Evolutionary conservation across 2,888 invertebrate genomes (phyloP).

Genomic region (Drosophila neutralis): DNA sequence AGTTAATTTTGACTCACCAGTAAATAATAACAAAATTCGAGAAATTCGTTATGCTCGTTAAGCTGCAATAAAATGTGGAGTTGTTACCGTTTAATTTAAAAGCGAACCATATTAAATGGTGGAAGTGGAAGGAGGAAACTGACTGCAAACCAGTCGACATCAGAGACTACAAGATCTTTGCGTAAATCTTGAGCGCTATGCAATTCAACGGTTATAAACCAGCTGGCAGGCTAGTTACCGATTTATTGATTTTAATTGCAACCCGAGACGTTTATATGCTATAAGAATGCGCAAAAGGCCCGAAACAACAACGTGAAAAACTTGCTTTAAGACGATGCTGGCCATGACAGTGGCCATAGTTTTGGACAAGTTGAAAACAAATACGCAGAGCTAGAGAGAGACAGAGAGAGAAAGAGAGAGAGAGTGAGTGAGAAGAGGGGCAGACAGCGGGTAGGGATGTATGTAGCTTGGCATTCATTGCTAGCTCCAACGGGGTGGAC

Average conservation of each 20-base stretch:
- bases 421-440: not conserved
- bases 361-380: slow-evolving; percentile 70
- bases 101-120: slow-evolving; percentile 43
- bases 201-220: slow-evolving; percentile 71
- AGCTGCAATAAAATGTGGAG: slow-evolving; percentile 59
- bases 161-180: slow-evolving; percentile 20
- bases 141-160: slow-evolving; percentile 32
- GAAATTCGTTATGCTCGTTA: slow-evolving; percentile 45
- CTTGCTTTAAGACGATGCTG: slow-evolving; percentile 28
- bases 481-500: slow-evolving; percentile 26
- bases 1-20: not conserved
- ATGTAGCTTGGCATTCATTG: slow-evolving; percentile 25
- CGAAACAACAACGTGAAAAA: slow-evolving; percentile 50
- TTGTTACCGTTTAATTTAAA: slow-evolving; percentile 62
- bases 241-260: slow-evolving; percentile 83
- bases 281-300: slow-evolving; percentile 72
- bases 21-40: slow-evolving; percentile 36
- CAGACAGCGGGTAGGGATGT: not conserved
- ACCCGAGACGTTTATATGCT: slow-evolving; percentile 82
- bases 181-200: slow-evolving; percentile 54
- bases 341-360: slow-evolving; percentile 65
- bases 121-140: not conserved
- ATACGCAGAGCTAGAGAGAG: slow-evolving; percentile 28
- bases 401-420: not conserved
- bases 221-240: slow-evolving; percentile 78